Base-by-base conservation (phyloP, 2,888 invertebrate species). In the Nephrocerus scutellatus region DNA sequence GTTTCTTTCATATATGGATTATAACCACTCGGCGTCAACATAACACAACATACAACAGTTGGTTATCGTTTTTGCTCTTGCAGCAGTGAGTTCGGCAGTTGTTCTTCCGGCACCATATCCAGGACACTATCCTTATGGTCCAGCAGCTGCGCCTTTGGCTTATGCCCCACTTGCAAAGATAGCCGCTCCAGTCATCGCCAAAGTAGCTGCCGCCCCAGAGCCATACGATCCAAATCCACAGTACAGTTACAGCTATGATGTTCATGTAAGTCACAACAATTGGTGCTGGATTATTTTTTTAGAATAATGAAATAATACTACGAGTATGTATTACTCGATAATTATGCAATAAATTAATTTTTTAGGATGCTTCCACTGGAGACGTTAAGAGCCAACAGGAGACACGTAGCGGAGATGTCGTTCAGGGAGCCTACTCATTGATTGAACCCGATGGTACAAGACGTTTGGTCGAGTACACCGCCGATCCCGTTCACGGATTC, bases 401-500 rank as follows among this genome's bases (percentile, higher is more conserved):
- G 61, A 63, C 63, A 39, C 71, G 75, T 36, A 66, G 67, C 46
- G 74, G 74, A 40, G 74, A 74, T 54, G 70, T 72, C 44, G 75
- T 75, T 32, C 72, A 71, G 49, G 75, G 75, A 37, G 66, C 70
- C 44, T 75, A 75, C 62, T 71, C 71, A 30, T 57, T 75, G 15
- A 68, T 71, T 36, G 75, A 75, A 55, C 69, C 75, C 43, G 75
- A 75, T 50, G 75, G 75, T 50, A 73, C 72, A 41, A 64, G 71
- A 44, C 69, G 75, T 44, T 64, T 71, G 51, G 75, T 75, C 10
- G 73, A 75, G 53, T 75, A 75, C 61, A 72, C 72, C 36, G 74
- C 75, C 35, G 75, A 75, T 61, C 74, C 74, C 30, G 66, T 73
- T 40, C 70, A 75, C 52, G 75, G 75, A 33, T 75, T 75, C 70